phyloP scores from a whole-genome alignment of 2,888 invertebrate genomes.

The Laothoe populi region DNA sequence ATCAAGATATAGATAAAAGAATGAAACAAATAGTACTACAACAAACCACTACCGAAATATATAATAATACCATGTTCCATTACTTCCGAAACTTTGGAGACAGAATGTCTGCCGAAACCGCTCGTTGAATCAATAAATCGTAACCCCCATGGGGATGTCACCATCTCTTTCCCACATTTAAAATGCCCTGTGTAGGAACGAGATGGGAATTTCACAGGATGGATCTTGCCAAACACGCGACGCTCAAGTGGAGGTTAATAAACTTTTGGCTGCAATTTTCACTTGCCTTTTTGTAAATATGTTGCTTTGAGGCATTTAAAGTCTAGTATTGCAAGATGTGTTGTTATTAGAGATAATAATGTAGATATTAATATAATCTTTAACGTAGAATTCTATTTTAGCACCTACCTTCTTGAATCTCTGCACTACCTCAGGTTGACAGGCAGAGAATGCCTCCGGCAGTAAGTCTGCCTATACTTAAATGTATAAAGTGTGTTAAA shows the following conservation, averaged over 20 bases:
- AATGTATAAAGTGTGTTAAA: too few species aligned
- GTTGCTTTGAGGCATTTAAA: background rate
- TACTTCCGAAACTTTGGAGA: constrained; percentile 7
- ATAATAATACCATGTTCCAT: background rate
- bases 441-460: too few species aligned
- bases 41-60: background rate
- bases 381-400: too few species aligned
- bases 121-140: constrained; percentile 26
- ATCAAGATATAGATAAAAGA: background rate
- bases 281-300: constrained; percentile 9
- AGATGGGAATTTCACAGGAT: background rate
- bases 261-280: constrained; percentile 4
- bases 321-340: background rate
- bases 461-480: too few species aligned
- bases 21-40: too few species aligned
- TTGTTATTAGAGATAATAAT: too few species aligned
- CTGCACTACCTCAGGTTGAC: too few species aligned
- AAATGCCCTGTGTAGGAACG: background rate
- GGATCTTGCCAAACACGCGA: constrained; percentile 10
- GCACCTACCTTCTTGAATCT: too few species aligned
- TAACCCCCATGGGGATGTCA: constrained; percentile 16
- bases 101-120: constrained; percentile 8
- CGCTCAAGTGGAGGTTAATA: constrained; percentile 12
- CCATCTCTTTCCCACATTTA: constrained; percentile 7
- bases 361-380: too few species aligned